Percentiles rank a stretch among this genome's conserved stretches.
Conservation (phyloP, 2,888 invertebrate genomes). For the Tribolium freemani region DNA sequence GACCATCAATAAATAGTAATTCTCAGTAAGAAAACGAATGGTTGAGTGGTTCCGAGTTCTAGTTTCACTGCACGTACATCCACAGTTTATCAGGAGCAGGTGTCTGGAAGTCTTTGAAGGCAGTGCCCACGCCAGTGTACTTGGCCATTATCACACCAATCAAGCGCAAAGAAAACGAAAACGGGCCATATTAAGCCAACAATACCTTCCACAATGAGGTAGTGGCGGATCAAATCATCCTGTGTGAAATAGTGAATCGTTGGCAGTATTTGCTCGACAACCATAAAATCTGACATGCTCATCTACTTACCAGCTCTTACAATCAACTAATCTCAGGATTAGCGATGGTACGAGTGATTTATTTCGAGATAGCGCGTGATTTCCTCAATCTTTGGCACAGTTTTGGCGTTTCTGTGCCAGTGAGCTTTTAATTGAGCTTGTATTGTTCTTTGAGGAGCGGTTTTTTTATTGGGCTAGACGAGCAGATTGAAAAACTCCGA, state of each 20-base stretch:
- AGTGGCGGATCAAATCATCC: slow-evolving; percentile 13
- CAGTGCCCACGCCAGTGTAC: slow-evolving; percentile 19
- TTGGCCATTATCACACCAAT: slow-evolving; percentile 36
- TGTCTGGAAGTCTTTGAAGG: slow-evolving; percentile 48
- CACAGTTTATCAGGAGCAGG: slow-evolving; percentile 57
- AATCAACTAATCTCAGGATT: slow-evolving; percentile 30
- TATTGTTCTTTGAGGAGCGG: slow-evolving; percentile 5
- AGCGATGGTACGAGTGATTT: slow-evolving; percentile 14
- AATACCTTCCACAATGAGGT: slow-evolving; percentile 16
- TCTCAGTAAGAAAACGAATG: slow-evolving; percentile 47
- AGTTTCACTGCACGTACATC: slow-evolving; percentile 56
- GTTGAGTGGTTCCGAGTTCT: slow-evolving; percentile 46
- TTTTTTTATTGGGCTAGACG: slow-evolving; percentile 14
- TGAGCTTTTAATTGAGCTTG: slow-evolving; percentile 25
- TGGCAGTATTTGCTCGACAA: slow-evolving; percentile 30
- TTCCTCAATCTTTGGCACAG: slow-evolving; percentile 16
- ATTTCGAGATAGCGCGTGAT: neutral
- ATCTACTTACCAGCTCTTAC: slow-evolving; percentile 21
- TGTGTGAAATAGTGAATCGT: slow-evolving; percentile 24
- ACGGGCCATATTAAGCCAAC: slow-evolving; percentile 21
- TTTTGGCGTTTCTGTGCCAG: slow-evolving; percentile 5
- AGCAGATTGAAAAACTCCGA: slow-evolving; percentile 27
- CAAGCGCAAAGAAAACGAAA: slow-evolving; percentile 33
- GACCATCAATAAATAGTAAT: slow-evolving; percentile 55
- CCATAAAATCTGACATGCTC: slow-evolving; percentile 37